Base-by-base conservation (phyloP, 2,113 vertebrate species). In the Ophiodon elongatus region DNA sequence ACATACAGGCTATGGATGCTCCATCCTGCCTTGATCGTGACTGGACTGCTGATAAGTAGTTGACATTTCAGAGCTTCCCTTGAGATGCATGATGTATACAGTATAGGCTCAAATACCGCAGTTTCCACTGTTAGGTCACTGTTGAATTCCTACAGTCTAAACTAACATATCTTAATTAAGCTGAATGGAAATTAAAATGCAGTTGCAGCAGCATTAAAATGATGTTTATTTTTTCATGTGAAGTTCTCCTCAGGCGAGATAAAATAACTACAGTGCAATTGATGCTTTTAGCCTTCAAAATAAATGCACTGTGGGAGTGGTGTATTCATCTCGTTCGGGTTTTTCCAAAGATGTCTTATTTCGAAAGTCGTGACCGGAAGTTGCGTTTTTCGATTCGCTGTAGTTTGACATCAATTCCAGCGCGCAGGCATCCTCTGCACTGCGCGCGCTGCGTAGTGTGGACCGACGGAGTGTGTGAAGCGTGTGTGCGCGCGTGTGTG, bases 21-120 rank as follows among this genome's bases (percentile, higher is more conserved):
- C 85, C 76, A 80, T 86, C 62, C 47, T 80, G 27, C 62, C 23
- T 41, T 15, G 83, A 3, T 88, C 88, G 92, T 93, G 92, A 87
- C 84, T 67, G 57, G 83, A 92, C 88, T 93, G 54, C 80, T 37
- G 75, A 94, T 90, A 76, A 76, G 29, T 65, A 27, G 29, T 13
- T 88, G 85, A 70, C 83, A 92, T 90, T 86, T 90, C 67, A 72
- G 67, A 73, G 45, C 39, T 83, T 57, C n/a, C 71, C 54, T 73
- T 70, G 76, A 83, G 75, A 84, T 80, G 25, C 41, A 56, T 45
- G 37, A 60, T 79, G 77, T 73, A 41, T 54, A 76, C 72, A 65
- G 43, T 59, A 23, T 52, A 56, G 43, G 35, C 39, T 81, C 21
- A 62, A 83, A 68, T 47, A 47, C 23, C 25, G 15, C 27, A 62